Evolutionary conservation across 2,797 vertebrate genomes (phyloP).

Genomic region (Sorex maritimensis): DNA sequence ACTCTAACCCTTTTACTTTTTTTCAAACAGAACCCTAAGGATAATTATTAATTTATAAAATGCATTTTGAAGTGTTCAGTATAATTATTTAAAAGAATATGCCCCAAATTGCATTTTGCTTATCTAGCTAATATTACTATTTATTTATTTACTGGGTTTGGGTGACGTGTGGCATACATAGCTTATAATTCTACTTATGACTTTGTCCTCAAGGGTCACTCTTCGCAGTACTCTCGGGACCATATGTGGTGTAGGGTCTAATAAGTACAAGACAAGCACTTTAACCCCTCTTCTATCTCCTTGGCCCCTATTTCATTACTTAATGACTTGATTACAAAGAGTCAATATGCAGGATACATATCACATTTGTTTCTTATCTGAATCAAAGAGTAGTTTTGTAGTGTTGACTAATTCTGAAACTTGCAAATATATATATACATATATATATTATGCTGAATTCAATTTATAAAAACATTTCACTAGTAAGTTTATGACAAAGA

Average conservation of each 20-base stretch:
- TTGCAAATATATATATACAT: not conserved
- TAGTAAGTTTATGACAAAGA: not conserved
- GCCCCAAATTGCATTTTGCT: not conserved
- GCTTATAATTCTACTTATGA: too few species aligned
- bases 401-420: not conserved
- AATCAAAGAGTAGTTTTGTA: slow-evolving; percentile 2
- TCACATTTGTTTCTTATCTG: not conserved
- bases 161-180: too few species aligned
- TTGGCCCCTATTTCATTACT: too few species aligned
- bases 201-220: too few species aligned
- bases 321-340: too few species aligned
- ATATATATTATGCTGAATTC: slow-evolving; percentile 17
- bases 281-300: too few species aligned
- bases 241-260: too few species aligned
- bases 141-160: not conserved
- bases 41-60: not conserved
- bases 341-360: not conserved
- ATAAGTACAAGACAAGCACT: too few species aligned
- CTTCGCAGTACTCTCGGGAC: too few species aligned
- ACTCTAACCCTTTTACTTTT: not conserved
- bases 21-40: not conserved
- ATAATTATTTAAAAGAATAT: slow-evolving; percentile 29
- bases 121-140: not conserved
- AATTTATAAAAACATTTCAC: not conserved
- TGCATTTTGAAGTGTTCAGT: slow-evolving; percentile 30